Conservation (phyloP, 2,113 vertebrate species). For the human region GRCh38 chr17:14781001-14781500, state of each 20-base stretch:
- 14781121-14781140: not conserved
- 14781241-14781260: not conserved
- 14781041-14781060: not conserved
- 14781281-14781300: not conserved
- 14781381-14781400: not conserved
- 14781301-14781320: not conserved
- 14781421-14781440: not conserved
- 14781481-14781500: not conserved
- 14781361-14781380: not conserved
- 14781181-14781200: not conserved
- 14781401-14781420: not conserved
- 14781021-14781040: accelerated
- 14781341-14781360: not conserved
- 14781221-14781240: not conserved
- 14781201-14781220: not conserved
- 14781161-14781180: not conserved
- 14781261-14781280: constrained; percentile 42
- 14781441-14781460: not conserved
- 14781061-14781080: not conserved
- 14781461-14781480: not conserved
- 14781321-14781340: not conserved
- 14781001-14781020: not conserved
- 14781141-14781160: not conserved
- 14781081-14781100: not conserved
- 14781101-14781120: not conserved